Evolutionary conservation across 1,140 invertebrate genomes (phyloP).

Genomic region (Protaetia brevitarsis): DNA sequence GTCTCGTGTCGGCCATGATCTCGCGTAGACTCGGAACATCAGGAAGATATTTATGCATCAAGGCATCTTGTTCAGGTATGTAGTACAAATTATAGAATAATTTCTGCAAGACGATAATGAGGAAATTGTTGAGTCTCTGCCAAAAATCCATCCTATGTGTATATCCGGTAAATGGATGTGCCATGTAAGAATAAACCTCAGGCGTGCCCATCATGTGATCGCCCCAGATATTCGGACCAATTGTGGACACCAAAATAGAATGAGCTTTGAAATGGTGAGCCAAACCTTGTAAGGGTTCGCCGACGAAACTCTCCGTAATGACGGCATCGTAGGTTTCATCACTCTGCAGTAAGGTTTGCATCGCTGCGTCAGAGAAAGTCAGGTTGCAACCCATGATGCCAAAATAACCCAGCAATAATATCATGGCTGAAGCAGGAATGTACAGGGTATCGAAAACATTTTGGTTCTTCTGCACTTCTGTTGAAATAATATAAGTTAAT

Average conservation of each 20-base stretch:
- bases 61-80: conserved; percentile 40
- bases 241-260: conserved; percentile 53
- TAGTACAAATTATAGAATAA: background rate
- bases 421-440: background rate
- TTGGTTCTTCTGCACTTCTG: too few relatives aligned
- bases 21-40: conserved; percentile 51
- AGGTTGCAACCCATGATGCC: background rate
- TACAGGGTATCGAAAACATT: background rate
- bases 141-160: conserved; percentile 49
- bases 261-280: conserved; percentile 61
- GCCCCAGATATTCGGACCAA: conserved; percentile 35
- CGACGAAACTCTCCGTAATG: conserved; percentile 64
- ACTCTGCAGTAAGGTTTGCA: conserved; percentile 30
- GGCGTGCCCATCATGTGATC: conserved; percentile 46
- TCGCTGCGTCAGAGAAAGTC: conserved; percentile 26
- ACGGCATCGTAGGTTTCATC: conserved; percentile 60
- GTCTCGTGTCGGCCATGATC: conserved; percentile 52
- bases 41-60: conserved; percentile 49
- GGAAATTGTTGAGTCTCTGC: conserved; percentile 47
- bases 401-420: background rate
- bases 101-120: background rate
- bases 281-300: conserved; percentile 62
- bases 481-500: too few relatives aligned
- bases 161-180: conserved; percentile 38
- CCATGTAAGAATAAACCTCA: conserved; percentile 45